Evolutionary conservation across 2,888 invertebrate genomes (phyloP).

Genomic region (Boloria selene): DNA sequence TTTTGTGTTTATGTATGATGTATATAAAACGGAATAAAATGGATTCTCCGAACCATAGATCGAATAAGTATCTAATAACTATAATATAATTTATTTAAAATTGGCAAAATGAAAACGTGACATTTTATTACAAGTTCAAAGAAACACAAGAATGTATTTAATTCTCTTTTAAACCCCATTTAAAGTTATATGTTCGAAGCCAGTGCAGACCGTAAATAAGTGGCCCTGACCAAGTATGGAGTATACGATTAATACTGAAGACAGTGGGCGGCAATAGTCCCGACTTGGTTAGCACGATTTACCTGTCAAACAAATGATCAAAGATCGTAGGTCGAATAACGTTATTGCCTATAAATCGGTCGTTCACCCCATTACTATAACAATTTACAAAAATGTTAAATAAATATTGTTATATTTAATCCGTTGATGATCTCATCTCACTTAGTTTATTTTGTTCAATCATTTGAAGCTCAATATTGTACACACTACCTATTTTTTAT

Average conservation of each 20-base stretch:
- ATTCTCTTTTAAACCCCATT: too few species aligned
- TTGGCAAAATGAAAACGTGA: too few species aligned
- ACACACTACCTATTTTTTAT: too few species aligned
- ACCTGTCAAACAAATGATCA: constrained; percentile 49
- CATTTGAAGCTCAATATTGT: not conserved
- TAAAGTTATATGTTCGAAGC: not conserved
- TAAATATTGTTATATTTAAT: constrained; percentile 52
- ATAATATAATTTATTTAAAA: too few species aligned
- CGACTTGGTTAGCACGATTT: constrained; percentile 48
- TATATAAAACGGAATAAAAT: too few species aligned
- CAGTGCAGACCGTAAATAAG: not conserved
- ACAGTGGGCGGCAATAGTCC: constrained; percentile 32
- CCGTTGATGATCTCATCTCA: constrained; percentile 41
- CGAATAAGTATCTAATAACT: too few species aligned
- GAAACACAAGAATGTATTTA: too few species aligned
- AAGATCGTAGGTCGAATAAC: constrained; percentile 55
- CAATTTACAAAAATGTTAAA: constrained; percentile 47
- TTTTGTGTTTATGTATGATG: too few species aligned
- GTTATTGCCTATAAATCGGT: constrained; percentile 51
- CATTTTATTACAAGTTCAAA: too few species aligned
- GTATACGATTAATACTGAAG: constrained; percentile 39
- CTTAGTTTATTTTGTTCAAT: constrained; percentile 3
- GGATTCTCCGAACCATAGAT: too few species aligned
- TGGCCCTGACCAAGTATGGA: constrained; percentile 12
- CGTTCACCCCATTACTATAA: constrained; percentile 50